phyloP scores from a whole-genome alignment of 2,797 vertebrate genomes.

The Thunnus albacares region DNA sequence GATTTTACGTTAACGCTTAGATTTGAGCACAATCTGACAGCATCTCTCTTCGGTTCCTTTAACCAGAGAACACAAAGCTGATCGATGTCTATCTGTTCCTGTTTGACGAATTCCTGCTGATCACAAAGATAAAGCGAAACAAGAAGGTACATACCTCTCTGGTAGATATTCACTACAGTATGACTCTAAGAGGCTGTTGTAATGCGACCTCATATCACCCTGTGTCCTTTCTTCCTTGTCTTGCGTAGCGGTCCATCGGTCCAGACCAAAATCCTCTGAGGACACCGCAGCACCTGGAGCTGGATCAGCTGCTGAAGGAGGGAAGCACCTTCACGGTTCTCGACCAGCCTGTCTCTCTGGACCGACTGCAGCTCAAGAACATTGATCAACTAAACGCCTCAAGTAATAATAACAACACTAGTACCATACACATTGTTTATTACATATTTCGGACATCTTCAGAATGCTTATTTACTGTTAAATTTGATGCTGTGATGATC shows the following conservation, averaged over 20 bases:
- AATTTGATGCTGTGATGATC: not conserved
- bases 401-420: conserved; percentile 75
- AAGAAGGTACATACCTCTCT: conserved; percentile 87
- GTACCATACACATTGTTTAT: not conserved
- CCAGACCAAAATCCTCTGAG: conserved; percentile 84
- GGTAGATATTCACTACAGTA: not conserved
- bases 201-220: not conserved
- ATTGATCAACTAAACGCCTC: conserved; percentile 89
- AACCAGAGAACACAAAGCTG: conserved; percentile 88
- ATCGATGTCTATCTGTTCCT: conserved; percentile 92
- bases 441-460: not conserved
- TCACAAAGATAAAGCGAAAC: conserved; percentile 92
- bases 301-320: conserved; percentile 91
- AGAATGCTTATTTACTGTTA: not conserved
- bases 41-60: conserved; percentile 27
- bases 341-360: conserved; percentile 92
- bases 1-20: not conserved
- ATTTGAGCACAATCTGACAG: conserved; percentile 2
- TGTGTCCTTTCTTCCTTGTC: not conserved
- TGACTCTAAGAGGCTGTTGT: not conserved
- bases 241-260: conserved; percentile 81
- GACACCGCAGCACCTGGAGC: conserved; percentile 86
- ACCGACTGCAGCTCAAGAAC: conserved; percentile 90
- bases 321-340: conserved; percentile 90
- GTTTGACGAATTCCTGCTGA: conserved; percentile 93